Percentiles rank a stretch among this genome's conserved stretches.
phyloP scores from a whole-genome alignment of 2,113 vertebrate genomes.

The Platichthys flesus region DNA sequence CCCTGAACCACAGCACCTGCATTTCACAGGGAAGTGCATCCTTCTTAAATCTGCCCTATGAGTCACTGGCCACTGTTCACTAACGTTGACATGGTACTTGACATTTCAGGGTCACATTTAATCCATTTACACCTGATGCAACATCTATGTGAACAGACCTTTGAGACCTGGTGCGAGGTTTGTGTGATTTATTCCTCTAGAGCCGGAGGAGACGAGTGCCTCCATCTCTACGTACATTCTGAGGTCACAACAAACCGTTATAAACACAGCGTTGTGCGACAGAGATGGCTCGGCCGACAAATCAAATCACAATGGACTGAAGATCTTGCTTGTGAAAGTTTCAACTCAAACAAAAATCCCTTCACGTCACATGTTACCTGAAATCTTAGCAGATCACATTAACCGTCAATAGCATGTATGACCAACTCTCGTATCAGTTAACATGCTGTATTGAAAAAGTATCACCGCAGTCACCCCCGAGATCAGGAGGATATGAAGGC shows the following conservation, averaged over 20 bases:
- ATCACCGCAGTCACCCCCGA: not conserved
- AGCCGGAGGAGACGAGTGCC: too few species aligned
- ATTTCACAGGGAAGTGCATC: constrained; percentile 3
- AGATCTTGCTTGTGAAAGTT: too few species aligned
- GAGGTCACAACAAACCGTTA: too few species aligned
- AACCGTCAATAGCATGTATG: constrained; percentile 15
- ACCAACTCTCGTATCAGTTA: not conserved
- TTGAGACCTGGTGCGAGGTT: too few species aligned
- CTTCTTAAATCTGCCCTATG: constrained; percentile 1
- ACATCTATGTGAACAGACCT: too few species aligned
- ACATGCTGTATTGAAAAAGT: constrained; percentile 6
- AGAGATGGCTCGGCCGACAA: too few species aligned
- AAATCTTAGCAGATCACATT: not conserved
- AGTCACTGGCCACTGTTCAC: constrained; percentile 17
- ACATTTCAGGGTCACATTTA: constrained; percentile 2
- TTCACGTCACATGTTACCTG: too few species aligned
- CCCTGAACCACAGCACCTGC: constrained; percentile 9
- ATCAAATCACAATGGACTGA: not conserved
- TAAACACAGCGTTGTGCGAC: not conserved
- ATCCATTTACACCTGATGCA: too few species aligned
- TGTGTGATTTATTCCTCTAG: too few species aligned
- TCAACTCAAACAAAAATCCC: too few species aligned
- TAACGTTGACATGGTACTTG: constrained; percentile 1
- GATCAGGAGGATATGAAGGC: constrained; percentile 11
- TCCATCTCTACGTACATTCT: too few species aligned